A percentile compares a stretch with the other conserved stretches of the same genome.
Conservation (phyloP, 2,888 invertebrate genomes). For the Steinernema hermaphroditum region DNA sequence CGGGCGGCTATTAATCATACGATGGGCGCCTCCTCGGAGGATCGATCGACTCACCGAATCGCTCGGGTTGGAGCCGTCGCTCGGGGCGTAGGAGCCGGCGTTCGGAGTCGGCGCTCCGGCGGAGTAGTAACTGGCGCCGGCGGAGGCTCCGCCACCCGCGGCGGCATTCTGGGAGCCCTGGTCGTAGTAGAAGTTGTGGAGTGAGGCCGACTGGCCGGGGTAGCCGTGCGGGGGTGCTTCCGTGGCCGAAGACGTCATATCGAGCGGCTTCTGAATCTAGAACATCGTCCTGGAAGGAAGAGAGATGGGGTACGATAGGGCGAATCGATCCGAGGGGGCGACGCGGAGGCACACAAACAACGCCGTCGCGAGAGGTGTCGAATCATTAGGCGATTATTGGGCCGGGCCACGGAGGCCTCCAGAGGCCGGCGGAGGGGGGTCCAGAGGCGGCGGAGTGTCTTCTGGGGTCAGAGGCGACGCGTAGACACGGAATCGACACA, state of each 20-base stretch:
- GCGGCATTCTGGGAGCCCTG: not conserved
- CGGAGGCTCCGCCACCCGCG: not conserved
- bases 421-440: not conserved
- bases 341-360: not conserved
- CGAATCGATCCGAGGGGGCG: not conserved
- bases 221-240: conserved; percentile 15
- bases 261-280: not conserved
- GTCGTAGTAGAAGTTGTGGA: conserved; percentile 20
- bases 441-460: not conserved
- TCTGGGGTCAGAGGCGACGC: too few relatives aligned
- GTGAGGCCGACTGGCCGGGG: not conserved
- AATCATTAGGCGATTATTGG: not conserved
- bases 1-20: conserved; percentile 21
- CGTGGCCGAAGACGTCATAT: conserved; percentile 10
- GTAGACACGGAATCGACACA: too few relatives aligned
- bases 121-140: conserved; percentile 2
- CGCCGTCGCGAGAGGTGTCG: not conserved
- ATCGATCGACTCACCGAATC: conserved; percentile 11
- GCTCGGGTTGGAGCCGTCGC: conserved; percentile 14
- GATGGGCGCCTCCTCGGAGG: not conserved
- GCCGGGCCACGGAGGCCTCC: not conserved
- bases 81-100: not conserved
- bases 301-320: not conserved
- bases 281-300: not conserved
- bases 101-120: not conserved